Evolutionary conservation across 2,113 vertebrate genomes (phyloP).

Genomic region (Opisthocomus hoazin): DNA sequence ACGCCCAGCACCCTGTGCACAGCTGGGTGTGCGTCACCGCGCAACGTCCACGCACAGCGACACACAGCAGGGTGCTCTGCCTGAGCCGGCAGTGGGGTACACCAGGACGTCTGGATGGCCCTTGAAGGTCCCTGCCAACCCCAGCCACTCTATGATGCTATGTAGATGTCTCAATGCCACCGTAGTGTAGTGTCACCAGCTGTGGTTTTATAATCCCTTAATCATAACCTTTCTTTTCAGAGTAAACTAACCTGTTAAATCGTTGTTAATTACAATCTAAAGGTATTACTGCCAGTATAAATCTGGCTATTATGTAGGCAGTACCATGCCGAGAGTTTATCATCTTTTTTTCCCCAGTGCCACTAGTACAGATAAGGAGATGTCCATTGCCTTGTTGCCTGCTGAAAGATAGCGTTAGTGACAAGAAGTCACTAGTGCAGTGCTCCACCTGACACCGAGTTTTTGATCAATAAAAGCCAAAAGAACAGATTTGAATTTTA

Average conservation of each 20-base stretch:
- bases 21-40: fast-evolving
- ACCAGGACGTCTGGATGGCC: too few species aligned
- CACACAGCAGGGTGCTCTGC: fast-evolving
- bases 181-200: fast-evolving
- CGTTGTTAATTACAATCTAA: neutral
- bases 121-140: too few species aligned
- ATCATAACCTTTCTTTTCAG: neutral
- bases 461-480: neutral
- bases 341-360: neutral
- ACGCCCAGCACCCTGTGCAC: fast-evolving
- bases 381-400: neutral
- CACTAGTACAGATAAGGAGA: neutral
- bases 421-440: neutral
- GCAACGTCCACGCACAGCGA: fast-evolving
- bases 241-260: neutral
- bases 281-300: neutral
- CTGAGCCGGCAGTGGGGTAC: fast-evolving
- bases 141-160: too few species aligned
- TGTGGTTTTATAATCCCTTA: neutral
- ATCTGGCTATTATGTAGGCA: neutral
- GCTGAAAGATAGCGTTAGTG: neutral
- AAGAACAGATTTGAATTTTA: neutral
- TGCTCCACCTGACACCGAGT: fast-evolving
- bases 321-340: neutral
- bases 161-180: fast-evolving